Percentiles rank a stretch among this genome's conserved stretches.
phyloP scores from a whole-genome alignment of 1,140 invertebrate species.

The Hesperophylax magnus region DNA sequence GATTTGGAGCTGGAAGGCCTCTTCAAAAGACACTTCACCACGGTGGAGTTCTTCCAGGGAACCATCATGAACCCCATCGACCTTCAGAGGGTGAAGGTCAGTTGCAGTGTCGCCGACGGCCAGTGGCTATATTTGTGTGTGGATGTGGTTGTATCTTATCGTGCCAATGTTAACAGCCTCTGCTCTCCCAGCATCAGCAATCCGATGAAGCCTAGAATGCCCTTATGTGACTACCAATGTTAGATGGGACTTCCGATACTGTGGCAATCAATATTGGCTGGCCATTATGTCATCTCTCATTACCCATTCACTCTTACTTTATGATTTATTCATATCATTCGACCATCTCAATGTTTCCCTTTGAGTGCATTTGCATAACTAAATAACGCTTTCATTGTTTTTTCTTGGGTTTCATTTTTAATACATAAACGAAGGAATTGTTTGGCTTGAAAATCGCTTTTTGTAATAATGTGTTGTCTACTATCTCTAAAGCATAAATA shows the following conservation, averaged over 20 bases:
- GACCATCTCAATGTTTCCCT: constrained; percentile 32
- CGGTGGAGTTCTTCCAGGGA: constrained; percentile 99
- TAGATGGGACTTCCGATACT: neutral
- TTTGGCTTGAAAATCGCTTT: constrained; percentile 39
- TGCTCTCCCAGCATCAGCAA: constrained; percentile 35
- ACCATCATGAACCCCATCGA: constrained; percentile 99
- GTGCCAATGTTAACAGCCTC: constrained; percentile 51
- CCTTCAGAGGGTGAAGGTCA: constrained; percentile 98
- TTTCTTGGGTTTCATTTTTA: constrained; percentile 15
- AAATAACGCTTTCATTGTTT: constrained; percentile 26
- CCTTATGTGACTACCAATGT: constrained; percentile 31
- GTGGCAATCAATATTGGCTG: constrained; percentile 1
- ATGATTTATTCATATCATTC: constrained; percentile 14
- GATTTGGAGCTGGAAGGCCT: constrained; percentile 99
- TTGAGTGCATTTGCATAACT: constrained; percentile 2
- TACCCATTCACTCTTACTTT: neutral
- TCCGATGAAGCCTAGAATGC: constrained; percentile 46
- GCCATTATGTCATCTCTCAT: neutral
- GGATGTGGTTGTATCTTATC: constrained; percentile 57
- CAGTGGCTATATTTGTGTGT: constrained; percentile 52
- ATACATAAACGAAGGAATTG: neutral
- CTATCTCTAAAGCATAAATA: constrained; percentile 9
- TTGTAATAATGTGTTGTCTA: constrained; percentile 42
- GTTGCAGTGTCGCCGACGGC: constrained; percentile 60
- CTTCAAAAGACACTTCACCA: constrained; percentile 99